Base-by-base conservation (phyloP, 23 tunicate species). In the Styela clava region DNA sequence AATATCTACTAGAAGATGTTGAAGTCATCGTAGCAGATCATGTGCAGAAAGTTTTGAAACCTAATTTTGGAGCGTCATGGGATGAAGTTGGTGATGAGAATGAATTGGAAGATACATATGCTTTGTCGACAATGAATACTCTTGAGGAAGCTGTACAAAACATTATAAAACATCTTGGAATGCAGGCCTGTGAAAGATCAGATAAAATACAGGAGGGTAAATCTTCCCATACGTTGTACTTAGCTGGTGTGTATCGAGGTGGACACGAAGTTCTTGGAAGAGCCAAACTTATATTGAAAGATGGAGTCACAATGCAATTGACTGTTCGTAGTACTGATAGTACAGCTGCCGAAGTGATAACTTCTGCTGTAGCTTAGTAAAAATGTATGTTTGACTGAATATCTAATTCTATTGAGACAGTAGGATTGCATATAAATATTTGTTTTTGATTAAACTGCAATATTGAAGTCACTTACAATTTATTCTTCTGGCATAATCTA, bases 161-260 rank as follows among this genome's bases (percentile, higher is more conserved):
- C 37, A 95, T 95, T 33, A 74, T 68, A 21, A 89, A 89, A 74
- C 81, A 89, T 71, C 82, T 95, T 21, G 99, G 99, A 31, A 95
- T 95, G 99, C 99, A 95, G 62, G 96, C 96, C 0, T 95, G 99
- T 74, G 99, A 95, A 18, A 80, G 99, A 36, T 83, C 95, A 1
- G 99, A 95, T 77, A 95, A 86, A 86, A 89, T 95, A 1, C 87
- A 89, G 12, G 99, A 95, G 30, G 96, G 96, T 19, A 89, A 90
- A 36, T 86, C 91, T 20, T 35, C 91, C 31, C 99, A 95, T 68
- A 86, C 91, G 0, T 82, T 95, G 1, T 69, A 70, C 70, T 84
- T 95, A 19, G 87, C 95, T 63, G 99, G 99, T 3, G 95, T 90
- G 1, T 95, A 90, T 67, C 65, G 99, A 31, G 99, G 99, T 2